Conservation (phyloP, 2,797 vertebrate genomes). For the Pantherophis vulpinus region DNA sequence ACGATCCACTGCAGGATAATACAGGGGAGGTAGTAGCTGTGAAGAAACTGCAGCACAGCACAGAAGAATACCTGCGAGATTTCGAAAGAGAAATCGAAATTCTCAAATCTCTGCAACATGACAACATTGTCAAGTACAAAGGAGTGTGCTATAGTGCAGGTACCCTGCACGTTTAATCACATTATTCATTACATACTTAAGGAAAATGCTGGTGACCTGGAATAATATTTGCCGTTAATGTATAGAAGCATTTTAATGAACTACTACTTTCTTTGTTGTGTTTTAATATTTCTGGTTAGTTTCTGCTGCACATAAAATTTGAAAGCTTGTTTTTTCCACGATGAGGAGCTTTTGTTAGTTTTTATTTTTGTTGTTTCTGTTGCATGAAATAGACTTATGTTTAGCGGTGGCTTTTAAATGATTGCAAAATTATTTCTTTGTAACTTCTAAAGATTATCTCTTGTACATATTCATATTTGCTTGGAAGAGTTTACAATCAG, state of each 20-base stretch:
- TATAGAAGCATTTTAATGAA: not conserved
- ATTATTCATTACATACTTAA: not conserved
- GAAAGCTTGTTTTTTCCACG: not conserved
- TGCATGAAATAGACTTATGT: not conserved
- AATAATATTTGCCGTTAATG: not conserved
- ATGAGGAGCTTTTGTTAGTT: not conserved
- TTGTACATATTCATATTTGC: not conserved
- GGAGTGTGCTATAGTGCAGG: slow-evolving; percentile 97
- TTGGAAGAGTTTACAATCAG: not conserved
- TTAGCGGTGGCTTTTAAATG: not conserved
- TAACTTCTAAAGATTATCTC: not conserved
- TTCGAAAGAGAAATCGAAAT: slow-evolving; percentile 98
- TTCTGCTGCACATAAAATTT: not conserved
- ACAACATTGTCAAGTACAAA: slow-evolving; percentile 98
- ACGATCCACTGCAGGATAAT: slow-evolving; percentile 94
- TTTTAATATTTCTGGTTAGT: not conserved
- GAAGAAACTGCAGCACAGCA: slow-evolving; percentile 96
- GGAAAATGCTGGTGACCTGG: not conserved
- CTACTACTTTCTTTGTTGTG: not conserved
- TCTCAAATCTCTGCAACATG: slow-evolving; percentile 94
- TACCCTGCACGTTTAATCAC: slow-evolving; percentile 57
- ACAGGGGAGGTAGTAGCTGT: slow-evolving; percentile 97
- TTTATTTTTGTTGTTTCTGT: not conserved
- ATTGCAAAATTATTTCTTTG: not conserved
- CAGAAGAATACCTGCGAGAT: slow-evolving; percentile 90